A percentile compares a stretch with the other conserved stretches of the same genome.
Evolutionary conservation across 2,113 vertebrate genomes (phyloP).

Genomic region (Dipodomys ordii): DNA sequence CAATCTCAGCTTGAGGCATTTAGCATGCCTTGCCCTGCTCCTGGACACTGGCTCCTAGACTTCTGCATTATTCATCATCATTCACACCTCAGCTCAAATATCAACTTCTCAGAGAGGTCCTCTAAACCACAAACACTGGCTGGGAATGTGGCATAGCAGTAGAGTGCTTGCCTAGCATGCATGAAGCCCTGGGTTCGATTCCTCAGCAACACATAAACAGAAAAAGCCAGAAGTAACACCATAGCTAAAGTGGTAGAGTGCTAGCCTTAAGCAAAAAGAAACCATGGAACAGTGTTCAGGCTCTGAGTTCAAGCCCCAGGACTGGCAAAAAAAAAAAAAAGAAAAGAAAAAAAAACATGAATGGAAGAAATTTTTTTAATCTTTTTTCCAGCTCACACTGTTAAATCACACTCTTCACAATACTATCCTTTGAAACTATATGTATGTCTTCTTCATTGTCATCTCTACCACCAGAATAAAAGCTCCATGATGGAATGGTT

Average conservation of each 20-base stretch:
- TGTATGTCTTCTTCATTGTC: not conserved
- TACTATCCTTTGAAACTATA: conserved; percentile 5
- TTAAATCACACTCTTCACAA: conserved; percentile 13
- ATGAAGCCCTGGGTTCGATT: too few relatives aligned
- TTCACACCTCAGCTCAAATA: not conserved
- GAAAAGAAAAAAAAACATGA: too few relatives aligned
- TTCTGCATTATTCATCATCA: not conserved
- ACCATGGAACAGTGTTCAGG: too few relatives aligned
- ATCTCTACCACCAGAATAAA: not conserved
- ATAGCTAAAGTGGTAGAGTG: too few relatives aligned
- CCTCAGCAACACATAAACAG: too few relatives aligned
- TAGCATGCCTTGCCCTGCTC: not conserved
- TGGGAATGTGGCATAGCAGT: too few relatives aligned
- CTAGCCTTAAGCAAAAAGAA: too few relatives aligned
- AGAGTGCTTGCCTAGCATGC: too few relatives aligned
- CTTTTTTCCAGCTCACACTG: not conserved
- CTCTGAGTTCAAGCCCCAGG: too few relatives aligned
- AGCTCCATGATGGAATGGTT: not conserved
- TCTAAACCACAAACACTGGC: not conserved
- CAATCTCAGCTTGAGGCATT: not conserved
- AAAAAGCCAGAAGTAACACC: too few relatives aligned
- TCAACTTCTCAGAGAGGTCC: conserved; percentile 14
- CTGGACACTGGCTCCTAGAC: not conserved
- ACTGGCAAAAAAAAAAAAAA: too few relatives aligned
- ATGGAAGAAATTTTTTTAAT: too few relatives aligned